Base-by-base conservation (phyloP, 2,888 invertebrate genomes). In the Chymomyza procnemis region DNA sequence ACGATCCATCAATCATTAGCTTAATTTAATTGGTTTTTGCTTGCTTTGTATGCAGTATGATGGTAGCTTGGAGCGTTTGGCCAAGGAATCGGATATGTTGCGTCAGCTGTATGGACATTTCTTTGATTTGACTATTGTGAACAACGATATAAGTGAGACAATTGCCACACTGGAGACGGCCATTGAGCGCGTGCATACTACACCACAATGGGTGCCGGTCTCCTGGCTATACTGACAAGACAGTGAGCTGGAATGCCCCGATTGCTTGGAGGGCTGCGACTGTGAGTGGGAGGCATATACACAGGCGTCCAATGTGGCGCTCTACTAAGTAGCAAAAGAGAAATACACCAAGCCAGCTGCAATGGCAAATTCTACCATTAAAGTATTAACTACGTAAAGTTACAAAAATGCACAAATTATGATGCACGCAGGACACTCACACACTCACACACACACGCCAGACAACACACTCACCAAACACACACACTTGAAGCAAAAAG, bases 111-210 rank as follows among this genome's bases (percentile, higher is more conserved):
- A 99, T 92, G 99, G 99, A 55, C 99, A 99, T 92, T 97, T 97
- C 92, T 99, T 99, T 93, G 99, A 99, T 92, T 93, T 98, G 91
- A 97, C 96, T 81, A 98, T 99, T 89, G 96, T 99, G 75, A 99
- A 99, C 93, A 99, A 99, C 92, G 99, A 99, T 92, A 99, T 99
- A 75, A 99, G 99, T 91, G 99, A 99, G 91, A 99, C 99, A 48
- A 98, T 99, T 88, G 94, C 95, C 55, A 96, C 97, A 74, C 92
- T 99, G 81, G 98, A 99, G 91, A 94, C 95, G 74, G 96, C 98
- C 21, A 95, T 99, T 84, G 97, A 97, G 76, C 94, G 96, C 69
- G 96, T 98, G 71, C 96, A 97, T 91, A 95, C 95, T 88, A 95
- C 96, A 80, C 96, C 98, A 48, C 98, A 98, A 91, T 99, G 98